A percentile compares a stretch with the other conserved stretches of the same genome.
Evolutionary conservation across 37 sponge, comb jelly and placozoan species (phyloP).

Genomic region (Amphimedon queenslandica): DNA sequence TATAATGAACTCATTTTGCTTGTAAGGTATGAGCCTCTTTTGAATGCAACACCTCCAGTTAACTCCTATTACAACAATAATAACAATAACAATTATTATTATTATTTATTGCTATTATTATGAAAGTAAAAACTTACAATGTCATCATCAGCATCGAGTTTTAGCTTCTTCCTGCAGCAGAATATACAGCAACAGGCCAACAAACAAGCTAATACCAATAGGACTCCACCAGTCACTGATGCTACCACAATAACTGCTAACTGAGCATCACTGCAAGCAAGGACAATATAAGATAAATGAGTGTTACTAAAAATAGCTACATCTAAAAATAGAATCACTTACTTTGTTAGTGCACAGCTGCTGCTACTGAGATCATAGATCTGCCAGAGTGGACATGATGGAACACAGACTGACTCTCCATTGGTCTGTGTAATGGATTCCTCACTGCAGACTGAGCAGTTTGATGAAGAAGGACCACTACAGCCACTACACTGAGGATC

Average conservation of each 20-base stretch:
- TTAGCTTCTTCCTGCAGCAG: not conserved
- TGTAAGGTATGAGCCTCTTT: too few relatives aligned
- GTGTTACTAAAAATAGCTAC: not conserved
- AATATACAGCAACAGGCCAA: not conserved
- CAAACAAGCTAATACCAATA: not conserved
- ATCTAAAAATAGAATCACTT: constrained; percentile 1
- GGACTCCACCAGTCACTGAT: not conserved
- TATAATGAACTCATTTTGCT: not conserved
- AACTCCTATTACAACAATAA: too few relatives aligned
- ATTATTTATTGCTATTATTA: too few relatives aligned
- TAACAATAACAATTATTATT: too few relatives aligned
- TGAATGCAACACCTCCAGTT: too few relatives aligned
- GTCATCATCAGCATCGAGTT: too few relatives aligned
- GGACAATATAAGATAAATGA: not conserved
- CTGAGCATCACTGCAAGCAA: not conserved
- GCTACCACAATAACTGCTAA: not conserved
- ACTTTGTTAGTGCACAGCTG: not conserved
- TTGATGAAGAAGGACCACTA: not conserved
- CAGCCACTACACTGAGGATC: constrained; percentile 2
- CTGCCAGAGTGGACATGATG: not conserved
- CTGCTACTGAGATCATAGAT: not conserved
- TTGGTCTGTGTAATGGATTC: not conserved
- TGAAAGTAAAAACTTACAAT: too few relatives aligned
- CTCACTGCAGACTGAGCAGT: not conserved
- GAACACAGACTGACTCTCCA: not conserved